A percentile compares a stretch with the other conserved stretches of the same genome.
Conservation (phyloP, 2,113 vertebrate species). For the Malurus alboscapulatus region DNA sequence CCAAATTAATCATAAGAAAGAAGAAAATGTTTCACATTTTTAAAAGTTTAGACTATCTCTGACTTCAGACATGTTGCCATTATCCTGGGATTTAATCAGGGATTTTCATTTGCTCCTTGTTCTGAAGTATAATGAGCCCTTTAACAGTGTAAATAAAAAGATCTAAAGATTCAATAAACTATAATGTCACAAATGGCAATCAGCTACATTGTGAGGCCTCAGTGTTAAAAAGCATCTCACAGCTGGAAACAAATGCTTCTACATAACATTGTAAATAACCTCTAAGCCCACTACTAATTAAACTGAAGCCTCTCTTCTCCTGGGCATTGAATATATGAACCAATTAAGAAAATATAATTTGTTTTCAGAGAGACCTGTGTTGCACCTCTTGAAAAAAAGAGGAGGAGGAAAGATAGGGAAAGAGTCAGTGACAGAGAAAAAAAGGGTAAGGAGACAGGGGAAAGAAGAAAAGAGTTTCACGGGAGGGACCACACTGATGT, state of each 20-base stretch:
- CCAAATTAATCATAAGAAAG: conserved; percentile 45
- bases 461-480: conserved; percentile 44
- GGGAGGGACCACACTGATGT: conserved; percentile 60
- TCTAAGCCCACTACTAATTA: conserved; percentile 79
- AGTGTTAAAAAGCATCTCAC: conserved; percentile 58
- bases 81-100: conserved; percentile 72
- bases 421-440: not conserved
- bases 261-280: conserved; percentile 77
- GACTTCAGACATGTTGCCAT: conserved; percentile 59
- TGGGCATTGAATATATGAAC: conserved; percentile 75
- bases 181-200: conserved; percentile 72
- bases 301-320: conserved; percentile 67
- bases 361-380: conserved; percentile 46
- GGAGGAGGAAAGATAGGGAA: fast-evolving
- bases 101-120: conserved; percentile 67
- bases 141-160: conserved; percentile 78
- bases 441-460: not conserved
- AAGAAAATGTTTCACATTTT: conserved; percentile 53
- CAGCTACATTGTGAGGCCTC: conserved; percentile 58
- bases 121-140: conserved; percentile 70
- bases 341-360: conserved; percentile 78
- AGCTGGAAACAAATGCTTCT: conserved; percentile 78
- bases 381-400: not conserved
- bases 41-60: conserved; percentile 61
- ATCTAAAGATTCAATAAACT: conserved; percentile 76